Percentiles rank a stretch among this genome's conserved stretches.
phyloP scores from a whole-genome alignment of 2,113 vertebrate genomes.

The Silurus glanis region DNA sequence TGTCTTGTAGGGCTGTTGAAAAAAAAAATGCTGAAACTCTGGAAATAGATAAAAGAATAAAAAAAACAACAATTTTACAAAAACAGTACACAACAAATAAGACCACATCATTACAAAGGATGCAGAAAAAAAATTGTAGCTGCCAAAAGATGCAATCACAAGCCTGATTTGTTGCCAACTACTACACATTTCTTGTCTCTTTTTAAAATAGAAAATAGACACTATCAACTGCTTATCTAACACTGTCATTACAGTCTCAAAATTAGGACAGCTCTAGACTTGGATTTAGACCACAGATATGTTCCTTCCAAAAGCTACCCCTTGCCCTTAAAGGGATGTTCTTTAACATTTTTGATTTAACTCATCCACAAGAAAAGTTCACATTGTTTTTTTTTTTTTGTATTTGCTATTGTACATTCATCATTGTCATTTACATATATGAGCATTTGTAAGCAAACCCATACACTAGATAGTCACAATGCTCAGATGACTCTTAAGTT shows the following conservation, averaged over 20 bases:
- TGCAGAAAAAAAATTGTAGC: background rate
- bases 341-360: background rate
- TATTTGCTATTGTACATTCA: background rate
- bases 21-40: background rate
- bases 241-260: conserved; percentile 12
- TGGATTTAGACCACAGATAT: conserved; percentile 7
- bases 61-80: background rate
- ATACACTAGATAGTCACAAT: background rate
- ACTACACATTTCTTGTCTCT: conserved; percentile 19
- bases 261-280: conserved; percentile 9
- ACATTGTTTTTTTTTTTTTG: background rate
- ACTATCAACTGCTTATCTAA: conserved; percentile 12
- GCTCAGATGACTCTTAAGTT: background rate
- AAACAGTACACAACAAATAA: background rate
- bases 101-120: background rate
- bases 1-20: background rate
- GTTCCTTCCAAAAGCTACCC: background rate
- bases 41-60: background rate
- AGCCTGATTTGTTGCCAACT: background rate
- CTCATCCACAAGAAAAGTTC: background rate
- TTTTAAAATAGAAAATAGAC: conserved; percentile 29
- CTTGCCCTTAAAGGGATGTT: conserved; percentile 27
- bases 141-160: background rate
- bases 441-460: background rate
- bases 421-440: background rate